phyloP scores from a whole-genome alignment of 1,140 invertebrate species.

The Octopus sinensis region DNA sequence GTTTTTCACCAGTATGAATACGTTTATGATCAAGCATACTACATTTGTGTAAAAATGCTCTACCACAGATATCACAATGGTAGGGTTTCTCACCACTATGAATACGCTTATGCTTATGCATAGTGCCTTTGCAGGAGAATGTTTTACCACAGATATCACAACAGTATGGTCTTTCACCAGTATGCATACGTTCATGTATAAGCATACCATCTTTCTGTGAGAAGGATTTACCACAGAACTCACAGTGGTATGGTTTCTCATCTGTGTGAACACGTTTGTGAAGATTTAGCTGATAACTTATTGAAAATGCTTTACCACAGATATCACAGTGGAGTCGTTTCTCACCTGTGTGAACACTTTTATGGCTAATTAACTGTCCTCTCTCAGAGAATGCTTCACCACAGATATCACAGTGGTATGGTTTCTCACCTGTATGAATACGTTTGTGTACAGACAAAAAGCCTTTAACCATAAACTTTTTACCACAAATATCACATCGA shows the following conservation, averaged over 20 bases:
- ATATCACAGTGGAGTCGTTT: constrained; percentile 76
- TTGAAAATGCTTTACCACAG: constrained; percentile 43
- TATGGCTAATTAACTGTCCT: no score
- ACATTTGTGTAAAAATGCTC: constrained; percentile 15
- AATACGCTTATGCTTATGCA: constrained; percentile 20
- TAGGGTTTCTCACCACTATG: constrained; percentile 26
- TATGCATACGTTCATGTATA: constrained; percentile 94
- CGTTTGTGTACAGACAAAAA: no score
- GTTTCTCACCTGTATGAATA: no score
- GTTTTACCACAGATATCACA: constrained; percentile 97
- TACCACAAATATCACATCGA: no score
- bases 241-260: constrained; percentile 19
- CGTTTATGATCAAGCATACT: constrained; percentile 18
- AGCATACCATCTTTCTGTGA: constrained; percentile 61
- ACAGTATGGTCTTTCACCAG: constrained; percentile 92
- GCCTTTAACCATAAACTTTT: no score
- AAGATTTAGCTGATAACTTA: constrained; percentile 47
- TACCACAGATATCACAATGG: constrained; percentile 24
- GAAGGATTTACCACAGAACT: constrained; percentile 22
- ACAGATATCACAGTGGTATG: no score
- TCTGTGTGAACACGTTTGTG: constrained; percentile 53
- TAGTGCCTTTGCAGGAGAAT: constrained; percentile 60
- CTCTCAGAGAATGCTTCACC: no score
- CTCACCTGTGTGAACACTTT: constrained; percentile 69
- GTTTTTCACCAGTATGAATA: constrained; percentile 21